phyloP scores from a whole-genome alignment of 1,140 invertebrate species.

The Drosophila saltans region DNA sequence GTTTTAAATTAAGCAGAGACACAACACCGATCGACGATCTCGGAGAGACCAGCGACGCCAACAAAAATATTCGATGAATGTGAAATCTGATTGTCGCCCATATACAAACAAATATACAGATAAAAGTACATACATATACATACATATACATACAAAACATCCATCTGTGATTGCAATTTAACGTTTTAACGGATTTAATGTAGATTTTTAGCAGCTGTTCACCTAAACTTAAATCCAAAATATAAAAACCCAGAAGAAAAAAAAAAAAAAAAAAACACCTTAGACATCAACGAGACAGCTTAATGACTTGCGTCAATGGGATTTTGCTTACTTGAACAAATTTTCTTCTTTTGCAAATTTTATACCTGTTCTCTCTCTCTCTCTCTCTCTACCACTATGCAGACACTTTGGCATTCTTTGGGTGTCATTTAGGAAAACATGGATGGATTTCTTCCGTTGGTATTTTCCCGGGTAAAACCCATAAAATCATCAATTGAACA shows the following conservation, averaged over 20 bases:
- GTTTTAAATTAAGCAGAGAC: constrained; percentile 71
- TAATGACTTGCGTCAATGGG: constrained; percentile 73
- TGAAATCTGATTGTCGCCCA: constrained; percentile 36
- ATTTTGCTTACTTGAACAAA: constrained; percentile 46
- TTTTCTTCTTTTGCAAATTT: not conserved
- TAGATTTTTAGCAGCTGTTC: constrained; percentile 48
- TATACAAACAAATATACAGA: not conserved
- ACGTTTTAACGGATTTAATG: not conserved
- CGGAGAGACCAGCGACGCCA: constrained; percentile 75
- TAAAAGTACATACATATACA: constrained; percentile 13
- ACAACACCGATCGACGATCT: constrained; percentile 53
- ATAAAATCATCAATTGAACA: constrained; percentile 74
- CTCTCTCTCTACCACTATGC: not conserved
- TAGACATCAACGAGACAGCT: constrained; percentile 73
- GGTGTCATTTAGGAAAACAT: constrained; percentile 19
- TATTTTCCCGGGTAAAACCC: constrained; percentile 73
- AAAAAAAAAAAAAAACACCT: not conserved
- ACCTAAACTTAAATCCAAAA: constrained; percentile 2
- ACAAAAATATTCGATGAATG: constrained; percentile 73
- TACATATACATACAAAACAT: constrained; percentile 16
- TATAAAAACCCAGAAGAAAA: not conserved
- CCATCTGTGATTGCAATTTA: constrained; percentile 18
- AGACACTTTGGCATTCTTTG: constrained; percentile 72
- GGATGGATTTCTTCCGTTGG: constrained; percentile 19
- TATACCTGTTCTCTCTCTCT: constrained; percentile 31